Evolutionary conservation across 92 coral and sea anemone species (phyloP).

Genomic region (Phymanthus crucifer): DNA sequence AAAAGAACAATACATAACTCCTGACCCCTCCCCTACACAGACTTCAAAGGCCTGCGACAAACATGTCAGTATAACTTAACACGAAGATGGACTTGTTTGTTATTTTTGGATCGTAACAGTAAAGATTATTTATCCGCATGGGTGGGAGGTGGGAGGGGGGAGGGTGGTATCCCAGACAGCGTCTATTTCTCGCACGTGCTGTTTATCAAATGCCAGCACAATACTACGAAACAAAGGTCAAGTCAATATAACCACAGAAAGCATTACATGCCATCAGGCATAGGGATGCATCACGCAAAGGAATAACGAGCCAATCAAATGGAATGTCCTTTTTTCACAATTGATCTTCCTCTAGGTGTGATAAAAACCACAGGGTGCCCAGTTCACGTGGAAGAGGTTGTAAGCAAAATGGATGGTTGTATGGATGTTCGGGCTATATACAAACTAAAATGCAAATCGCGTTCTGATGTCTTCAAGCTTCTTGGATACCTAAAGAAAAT

Average conservation of each 20-base stretch:
- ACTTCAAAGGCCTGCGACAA: background rate
- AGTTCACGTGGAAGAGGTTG: background rate
- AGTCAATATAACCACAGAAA: no score
- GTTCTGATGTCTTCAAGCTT: constrained; percentile 95
- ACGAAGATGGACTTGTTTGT: background rate
- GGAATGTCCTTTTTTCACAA: background rate
- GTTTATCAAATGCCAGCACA: no score
- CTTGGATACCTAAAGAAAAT: constrained; percentile 77
- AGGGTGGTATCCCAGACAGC: background rate
- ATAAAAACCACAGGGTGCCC: constrained; percentile 17
- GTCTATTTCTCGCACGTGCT: no score
- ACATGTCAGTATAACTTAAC: background rate
- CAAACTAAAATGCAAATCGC: constrained; percentile 84
- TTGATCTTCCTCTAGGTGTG: background rate
- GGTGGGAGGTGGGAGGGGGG: background rate
- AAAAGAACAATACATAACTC: background rate
- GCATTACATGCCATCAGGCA: no score
- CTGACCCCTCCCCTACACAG: background rate
- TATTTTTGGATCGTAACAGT: background rate
- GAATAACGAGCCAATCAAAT: background rate
- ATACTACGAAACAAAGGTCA: no score
- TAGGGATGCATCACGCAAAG: no score
- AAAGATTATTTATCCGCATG: background rate
- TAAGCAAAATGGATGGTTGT: background rate
- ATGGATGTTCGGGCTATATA: background rate